Percentiles rank a stretch among this genome's conserved stretches.
These are phyloP conservation scores for Protonemura montana DNA, from an alignment of 2,888 invertebrate genomes.

Conservation along the genomic window DNA sequence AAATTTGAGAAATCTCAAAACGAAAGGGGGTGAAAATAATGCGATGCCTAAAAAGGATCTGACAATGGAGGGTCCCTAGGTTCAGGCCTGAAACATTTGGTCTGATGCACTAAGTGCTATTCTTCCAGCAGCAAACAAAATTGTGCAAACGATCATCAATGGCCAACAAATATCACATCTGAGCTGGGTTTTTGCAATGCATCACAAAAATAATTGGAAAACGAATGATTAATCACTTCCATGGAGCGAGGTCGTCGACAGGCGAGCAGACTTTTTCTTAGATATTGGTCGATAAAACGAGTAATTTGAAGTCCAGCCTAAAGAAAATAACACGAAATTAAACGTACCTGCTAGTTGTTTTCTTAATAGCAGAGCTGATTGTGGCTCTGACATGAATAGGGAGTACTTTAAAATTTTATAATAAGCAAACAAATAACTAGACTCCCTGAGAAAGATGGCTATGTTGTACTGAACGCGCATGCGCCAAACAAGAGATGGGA, in stretches of 20 bases:
- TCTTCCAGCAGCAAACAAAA: neutral
- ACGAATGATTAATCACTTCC: constrained; percentile 5
- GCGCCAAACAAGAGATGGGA: constrained; percentile 48
- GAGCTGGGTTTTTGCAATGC: neutral
- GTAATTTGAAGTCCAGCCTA: neutral
- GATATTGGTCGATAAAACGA: constrained; percentile 12
- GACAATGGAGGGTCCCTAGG: neutral
- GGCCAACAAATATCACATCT: neutral
- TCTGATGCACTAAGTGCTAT: neutral
- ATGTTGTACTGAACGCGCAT: constrained; percentile 50
- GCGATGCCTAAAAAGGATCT: constrained; percentile 5
- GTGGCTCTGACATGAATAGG: constrained; percentile 91
- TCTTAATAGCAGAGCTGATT: constrained; percentile 92
- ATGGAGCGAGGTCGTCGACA: constrained; percentile 45
- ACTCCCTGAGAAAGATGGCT: constrained; percentile 51
- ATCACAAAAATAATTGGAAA: neutral
- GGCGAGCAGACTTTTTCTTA: constrained; percentile 32
- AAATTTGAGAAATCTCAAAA: neutral
- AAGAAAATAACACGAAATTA: constrained; percentile 18
- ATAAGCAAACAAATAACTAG: constrained; percentile 50
- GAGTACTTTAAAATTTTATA: constrained; percentile 51
- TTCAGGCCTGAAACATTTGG: neutral
- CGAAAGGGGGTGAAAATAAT: constrained; percentile 5
- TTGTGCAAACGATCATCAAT: neutral
- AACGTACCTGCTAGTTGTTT: constrained; percentile 94